Percentiles rank a stretch among this genome's conserved stretches.
Conservation (phyloP, 2,113 vertebrate genomes). For the Garra rufa region DNA sequence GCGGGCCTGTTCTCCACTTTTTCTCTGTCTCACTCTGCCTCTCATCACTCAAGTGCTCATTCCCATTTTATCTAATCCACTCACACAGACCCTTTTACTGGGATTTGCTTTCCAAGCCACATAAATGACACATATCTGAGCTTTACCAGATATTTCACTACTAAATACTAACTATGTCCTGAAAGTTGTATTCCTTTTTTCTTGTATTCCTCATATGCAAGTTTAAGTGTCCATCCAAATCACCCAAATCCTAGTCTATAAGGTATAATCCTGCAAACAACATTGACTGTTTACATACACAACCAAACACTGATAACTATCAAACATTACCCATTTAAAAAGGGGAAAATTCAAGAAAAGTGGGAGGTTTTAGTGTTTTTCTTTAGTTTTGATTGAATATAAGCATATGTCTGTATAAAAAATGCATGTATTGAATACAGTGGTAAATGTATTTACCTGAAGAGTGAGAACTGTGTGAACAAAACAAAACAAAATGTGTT, state of each 20-base stretch:
- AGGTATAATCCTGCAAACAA: background rate
- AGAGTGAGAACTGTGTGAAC: no score
- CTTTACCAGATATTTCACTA: no score
- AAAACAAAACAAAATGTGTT: no score
- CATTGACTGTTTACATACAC: background rate
- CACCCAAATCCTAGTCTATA: background rate
- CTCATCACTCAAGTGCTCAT: conserved; percentile 31
- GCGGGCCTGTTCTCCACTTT: background rate
- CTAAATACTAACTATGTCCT: background rate
- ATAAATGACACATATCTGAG: background rate
- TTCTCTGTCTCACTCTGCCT: background rate
- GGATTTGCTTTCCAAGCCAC: background rate
- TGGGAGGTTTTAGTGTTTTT: no score
- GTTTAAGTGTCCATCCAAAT: background rate
- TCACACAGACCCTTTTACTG: background rate
- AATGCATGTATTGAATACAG: no score
- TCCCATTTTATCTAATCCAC: background rate
- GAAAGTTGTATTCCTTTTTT: background rate
- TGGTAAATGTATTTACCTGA: no score
- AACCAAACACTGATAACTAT: no score
- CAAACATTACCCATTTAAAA: no score
- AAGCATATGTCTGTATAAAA: no score
- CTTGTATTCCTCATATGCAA: background rate
- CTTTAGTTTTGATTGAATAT: no score
- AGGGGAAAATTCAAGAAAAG: no score